Evolutionary conservation across 2,888 invertebrate species (phyloP), one percentile per base, ranked within the genome.

Genomic region (Polymixis lichenea): DNA sequence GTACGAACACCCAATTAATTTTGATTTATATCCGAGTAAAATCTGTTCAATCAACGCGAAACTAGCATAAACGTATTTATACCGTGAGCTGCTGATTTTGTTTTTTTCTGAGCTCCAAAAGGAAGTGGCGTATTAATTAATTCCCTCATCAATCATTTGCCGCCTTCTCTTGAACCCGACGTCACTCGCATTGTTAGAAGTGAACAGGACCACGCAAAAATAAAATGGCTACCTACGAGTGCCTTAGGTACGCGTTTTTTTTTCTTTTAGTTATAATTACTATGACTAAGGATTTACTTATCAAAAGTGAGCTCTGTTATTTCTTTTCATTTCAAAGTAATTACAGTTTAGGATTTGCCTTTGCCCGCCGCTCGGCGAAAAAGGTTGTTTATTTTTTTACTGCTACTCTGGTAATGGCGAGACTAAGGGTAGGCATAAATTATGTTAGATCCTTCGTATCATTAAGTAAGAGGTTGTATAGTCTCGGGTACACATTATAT

Each of bases 91-190:
- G 87, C 87, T 90, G 89, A 90, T 90, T 91, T 92, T 91, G 90
- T 91, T 93, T 93, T 94, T 94, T 94, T 92, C 90, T 90, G 78
- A 84, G 89, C 89, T 86, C 89, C 87, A 90, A 91, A 93, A 93
- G 93, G 93, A 95, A 94, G 92, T 94, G 93, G 93, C 91, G 92
- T 93, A 94, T 94, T 94, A 94, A 95, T 94, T 94, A 94, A 92
- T 94, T 91, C 90, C 92, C 91, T 93, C 94, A 94, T 95, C 94
- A 95, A 95, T 95, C 94, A 94, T 94, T 83, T 92, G 91, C 92
- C 90, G 90, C 90, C 89, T 91, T 93, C 91, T 91, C 90, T 90
- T 86, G 92, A 91, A 91, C 91, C 90, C 91, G 86, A 91, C 93
- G 94, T 94, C 94, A 93, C 90, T 91, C 92, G 91, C 94, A 94